Percentiles rank a stretch among this genome's conserved stretches.
Conservation (phyloP, 1,140 invertebrate species). For the Trichogramma pretiosum region DNA sequence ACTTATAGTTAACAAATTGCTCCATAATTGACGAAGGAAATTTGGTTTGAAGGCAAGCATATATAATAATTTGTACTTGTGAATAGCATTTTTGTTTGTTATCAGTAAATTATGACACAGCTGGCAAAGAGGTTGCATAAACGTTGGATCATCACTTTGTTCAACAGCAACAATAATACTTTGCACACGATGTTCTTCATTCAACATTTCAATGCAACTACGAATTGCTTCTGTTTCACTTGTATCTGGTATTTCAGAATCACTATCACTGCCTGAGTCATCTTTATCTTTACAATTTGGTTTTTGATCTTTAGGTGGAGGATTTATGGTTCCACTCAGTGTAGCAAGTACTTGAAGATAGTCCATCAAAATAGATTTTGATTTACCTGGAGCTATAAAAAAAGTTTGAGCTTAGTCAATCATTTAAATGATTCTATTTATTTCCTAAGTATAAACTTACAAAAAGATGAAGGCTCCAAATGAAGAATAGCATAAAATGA, state of each 20-base stretch:
- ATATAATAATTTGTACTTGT: slow-evolving; percentile 76
- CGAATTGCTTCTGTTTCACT: slow-evolving; percentile 40
- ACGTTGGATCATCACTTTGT: slow-evolving; percentile 47
- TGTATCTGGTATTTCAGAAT: slow-evolving; percentile 32
- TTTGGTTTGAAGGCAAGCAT: slow-evolving; percentile 75
- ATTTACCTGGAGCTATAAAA: slow-evolving; percentile 23
- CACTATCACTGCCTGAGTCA: slow-evolving; percentile 36
- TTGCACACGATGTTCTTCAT: slow-evolving; percentile 56
- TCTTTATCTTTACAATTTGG: slow-evolving; percentile 6
- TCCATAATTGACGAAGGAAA: slow-evolving; percentile 77
- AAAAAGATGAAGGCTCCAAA: slow-evolving; percentile 56
- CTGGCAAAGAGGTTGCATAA: slow-evolving; percentile 60
- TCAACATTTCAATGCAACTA: slow-evolving; percentile 54
- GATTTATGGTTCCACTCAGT: slow-evolving; percentile 32
- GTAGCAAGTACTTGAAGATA: slow-evolving; percentile 42
- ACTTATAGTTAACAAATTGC: slow-evolving; percentile 45
- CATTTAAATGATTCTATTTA: too few relatives aligned
- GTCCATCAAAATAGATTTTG: slow-evolving; percentile 25
- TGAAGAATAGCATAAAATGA: slow-evolving; percentile 56
- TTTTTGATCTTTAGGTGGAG: background rate
- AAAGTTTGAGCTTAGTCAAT: too few relatives aligned
- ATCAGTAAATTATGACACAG: slow-evolving; percentile 72
- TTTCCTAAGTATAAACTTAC: slow-evolving; percentile 37
- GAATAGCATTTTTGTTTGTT: slow-evolving; percentile 64
- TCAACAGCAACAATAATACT: slow-evolving; percentile 54